phyloP scores from a whole-genome alignment of 2,888 invertebrate genomes.

The Hirtodrosophila trivittata region DNA sequence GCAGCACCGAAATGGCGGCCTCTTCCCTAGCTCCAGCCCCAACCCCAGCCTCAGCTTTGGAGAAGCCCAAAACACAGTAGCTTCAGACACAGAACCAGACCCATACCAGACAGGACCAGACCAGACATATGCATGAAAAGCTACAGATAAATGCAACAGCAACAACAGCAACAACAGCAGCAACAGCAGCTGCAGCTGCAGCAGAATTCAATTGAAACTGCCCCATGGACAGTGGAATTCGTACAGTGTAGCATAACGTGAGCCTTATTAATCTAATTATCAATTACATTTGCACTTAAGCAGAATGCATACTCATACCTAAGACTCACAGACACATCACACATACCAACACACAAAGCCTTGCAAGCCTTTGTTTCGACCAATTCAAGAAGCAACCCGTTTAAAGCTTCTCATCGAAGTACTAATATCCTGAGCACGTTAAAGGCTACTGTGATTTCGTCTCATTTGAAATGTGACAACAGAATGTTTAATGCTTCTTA shows the following conservation, averaged over 20 bases:
- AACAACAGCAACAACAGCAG: slow-evolving; percentile 25
- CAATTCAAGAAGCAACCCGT: background rate
- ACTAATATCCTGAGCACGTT: no score
- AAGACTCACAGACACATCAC: no score
- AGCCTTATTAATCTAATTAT: no score
- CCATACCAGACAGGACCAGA: slow-evolving; percentile 47
- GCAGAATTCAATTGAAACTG: slow-evolving; percentile 38
- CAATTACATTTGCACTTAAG: no score
- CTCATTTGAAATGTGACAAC: no score
- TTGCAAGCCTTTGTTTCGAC: background rate
- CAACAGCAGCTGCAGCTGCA: slow-evolving; percentile 28
- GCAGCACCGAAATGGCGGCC: slow-evolving; percentile 54
- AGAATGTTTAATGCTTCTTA: no score
- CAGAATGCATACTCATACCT: no score
- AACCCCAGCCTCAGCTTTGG: slow-evolving; percentile 12
- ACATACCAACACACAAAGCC: no score
- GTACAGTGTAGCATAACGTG: background rate
- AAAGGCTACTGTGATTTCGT: no score
- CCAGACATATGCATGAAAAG: slow-evolving; percentile 67
- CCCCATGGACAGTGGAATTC: slow-evolving; percentile 52
- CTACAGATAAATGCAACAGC: slow-evolving; percentile 71
- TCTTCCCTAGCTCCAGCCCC: slow-evolving; percentile 34
- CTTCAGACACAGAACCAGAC: slow-evolving; percentile 22
- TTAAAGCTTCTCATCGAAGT: no score
- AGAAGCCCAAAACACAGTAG: slow-evolving; percentile 11